A percentile compares a stretch with the other conserved stretches of the same genome.
phyloP scores from a whole-genome alignment of 1,140 invertebrate genomes.

The Zaprionus nigranus region DNA sequence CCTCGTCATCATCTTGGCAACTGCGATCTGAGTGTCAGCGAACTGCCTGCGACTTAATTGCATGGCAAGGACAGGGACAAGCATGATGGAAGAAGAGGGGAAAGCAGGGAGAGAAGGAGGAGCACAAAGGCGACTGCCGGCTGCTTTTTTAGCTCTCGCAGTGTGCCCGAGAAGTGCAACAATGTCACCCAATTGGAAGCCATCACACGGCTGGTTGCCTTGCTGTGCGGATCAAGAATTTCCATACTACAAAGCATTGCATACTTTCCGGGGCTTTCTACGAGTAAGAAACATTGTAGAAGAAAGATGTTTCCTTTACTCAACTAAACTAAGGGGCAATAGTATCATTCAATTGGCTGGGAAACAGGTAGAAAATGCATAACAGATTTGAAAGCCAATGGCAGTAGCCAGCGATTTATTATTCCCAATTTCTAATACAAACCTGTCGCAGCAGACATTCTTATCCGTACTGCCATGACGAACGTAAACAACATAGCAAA shows the following conservation, averaged over 20 bases:
- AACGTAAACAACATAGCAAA: background rate
- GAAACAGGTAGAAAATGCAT: too few relatives aligned
- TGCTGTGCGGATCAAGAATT: background rate
- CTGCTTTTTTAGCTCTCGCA: background rate
- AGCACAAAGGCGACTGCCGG: background rate
- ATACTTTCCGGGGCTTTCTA: background rate
- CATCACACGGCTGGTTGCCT: conserved; percentile 1
- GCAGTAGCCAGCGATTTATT: background rate
- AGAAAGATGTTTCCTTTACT: too few relatives aligned
- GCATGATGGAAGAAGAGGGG: background rate
- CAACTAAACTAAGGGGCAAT: too few relatives aligned
- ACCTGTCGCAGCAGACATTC: conserved; percentile 3
- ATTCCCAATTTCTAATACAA: background rate
- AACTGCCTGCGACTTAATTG: conserved; percentile 57
- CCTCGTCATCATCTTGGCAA: conserved; percentile 36
- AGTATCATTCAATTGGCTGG: too few relatives aligned
- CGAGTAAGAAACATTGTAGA: too few relatives aligned
- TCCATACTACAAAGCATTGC: background rate
- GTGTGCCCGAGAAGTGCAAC: background rate
- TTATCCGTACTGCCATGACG: background rate
- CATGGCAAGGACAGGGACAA: conserved; percentile 49
- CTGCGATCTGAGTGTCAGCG: conserved; percentile 36
- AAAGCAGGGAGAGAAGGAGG: background rate
- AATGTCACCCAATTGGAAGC: background rate
- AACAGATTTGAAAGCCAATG: background rate